Base-by-base conservation (phyloP, 2,797 vertebrate species). In the Carduelis carduelis region DNA sequence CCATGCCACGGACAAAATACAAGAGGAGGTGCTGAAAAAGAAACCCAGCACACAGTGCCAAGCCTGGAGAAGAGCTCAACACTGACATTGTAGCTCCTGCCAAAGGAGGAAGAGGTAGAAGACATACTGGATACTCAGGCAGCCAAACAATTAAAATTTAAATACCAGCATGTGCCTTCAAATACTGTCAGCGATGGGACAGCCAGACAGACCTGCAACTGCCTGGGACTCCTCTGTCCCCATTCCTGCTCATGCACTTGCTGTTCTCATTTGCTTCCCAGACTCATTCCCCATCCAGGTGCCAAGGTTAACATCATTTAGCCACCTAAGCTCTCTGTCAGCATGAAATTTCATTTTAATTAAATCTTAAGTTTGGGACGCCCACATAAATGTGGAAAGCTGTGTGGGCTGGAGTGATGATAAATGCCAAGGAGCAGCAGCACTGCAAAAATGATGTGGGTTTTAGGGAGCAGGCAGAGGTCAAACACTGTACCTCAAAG, bases 401-500 rank as follows among this genome's bases (percentile, higher is more conserved):
- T 59, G 32, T 3, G 23, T 28, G 60, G 63, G 68, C 21, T 47
- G 44, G 26, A 65, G 68, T 1, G 3, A 74, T 30, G 65, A 65
- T 60, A 27, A 76, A 64, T 1, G 4, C 23, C 55, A 64, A 70
- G 37, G 60, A 63, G 66, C 0, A 4, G 66, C 6, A 44, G 43
- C 32, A 20, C 7, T 37, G 26, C 41, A 70, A 32, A 81, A 91
- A n/a, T 2, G 2, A 43, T 7, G 39, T 5, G 17, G 41, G 32
- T 37, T 95, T 87, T 21, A 49, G 79, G 47, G 34, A 91, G 41
- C 52, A 50, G 61, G 63, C 59, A 90, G 90, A 70, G 37, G 78
- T 74, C 74, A 82, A 82, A 87, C 0, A 0, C 19, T 60, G 59
- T 0, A 2, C 56, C 37, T 35, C 23, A 76, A 64, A 0, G 0